Conservation (phyloP, 37 sponge, comb jelly and placozoan genomes). For the Crambe crambe region DNA sequence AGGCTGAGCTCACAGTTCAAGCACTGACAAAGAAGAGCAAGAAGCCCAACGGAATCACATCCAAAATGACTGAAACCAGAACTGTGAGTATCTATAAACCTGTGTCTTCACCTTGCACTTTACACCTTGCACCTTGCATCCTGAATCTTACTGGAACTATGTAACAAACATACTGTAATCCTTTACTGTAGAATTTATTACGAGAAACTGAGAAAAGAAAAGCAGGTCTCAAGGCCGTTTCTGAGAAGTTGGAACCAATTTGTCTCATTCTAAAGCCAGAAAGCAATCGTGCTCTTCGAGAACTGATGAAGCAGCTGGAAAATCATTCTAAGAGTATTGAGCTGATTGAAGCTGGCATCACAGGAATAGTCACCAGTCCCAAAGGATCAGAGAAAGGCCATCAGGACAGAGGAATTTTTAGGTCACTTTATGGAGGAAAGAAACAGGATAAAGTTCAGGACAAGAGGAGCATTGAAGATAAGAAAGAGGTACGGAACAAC, state of each 20-base stretch:
- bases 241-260: slow-evolving; percentile 26
- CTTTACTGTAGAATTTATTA: background rate
- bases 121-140: too few species aligned
- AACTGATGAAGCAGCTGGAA: slow-evolving; percentile 27
- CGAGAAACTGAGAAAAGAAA: background rate
- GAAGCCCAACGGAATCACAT: slow-evolving; percentile 1
- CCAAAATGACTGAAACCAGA: slow-evolving; percentile 16
- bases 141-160: background rate
- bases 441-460: background rate
- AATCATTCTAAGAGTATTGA: background rate
- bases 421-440: background rate
- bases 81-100: slow-evolving; percentile 7
- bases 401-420: background rate
- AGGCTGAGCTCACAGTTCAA: slow-evolving; percentile 33
- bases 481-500: background rate
- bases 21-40: slow-evolving; percentile 28
- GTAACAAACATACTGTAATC: slow-evolving; percentile 2
- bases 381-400: background rate
- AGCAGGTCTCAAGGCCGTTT: background rate
- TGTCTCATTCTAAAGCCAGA: slow-evolving; percentile 18
- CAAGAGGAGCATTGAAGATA: background rate
- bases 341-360: slow-evolving; percentile 12
- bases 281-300: background rate
- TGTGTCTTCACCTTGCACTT: background rate
- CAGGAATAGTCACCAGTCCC: background rate